These are phyloP conservation scores for Parotocinclus haroldoi DNA, from an alignment of 2,797 vertebrate species.

Conservation along the genomic window DNA sequence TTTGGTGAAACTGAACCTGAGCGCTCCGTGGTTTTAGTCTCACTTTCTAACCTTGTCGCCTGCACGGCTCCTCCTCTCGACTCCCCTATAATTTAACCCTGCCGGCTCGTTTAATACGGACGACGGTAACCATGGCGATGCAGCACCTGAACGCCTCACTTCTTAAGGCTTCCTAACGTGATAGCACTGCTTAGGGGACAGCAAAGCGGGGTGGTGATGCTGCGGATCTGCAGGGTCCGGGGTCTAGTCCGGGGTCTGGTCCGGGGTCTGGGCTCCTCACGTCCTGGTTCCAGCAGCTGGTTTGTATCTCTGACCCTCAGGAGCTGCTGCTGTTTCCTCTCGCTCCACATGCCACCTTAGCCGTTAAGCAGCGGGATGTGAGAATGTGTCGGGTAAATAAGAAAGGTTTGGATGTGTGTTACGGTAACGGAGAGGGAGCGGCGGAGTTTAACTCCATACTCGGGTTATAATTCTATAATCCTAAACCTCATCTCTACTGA, in stretches of 20 bases:
- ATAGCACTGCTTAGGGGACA: not conserved
- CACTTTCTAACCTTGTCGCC: not conserved
- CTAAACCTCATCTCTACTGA: no score
- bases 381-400: not conserved
- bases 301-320: no score
- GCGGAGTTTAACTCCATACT: not conserved
- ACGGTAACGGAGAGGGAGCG: not conserved
- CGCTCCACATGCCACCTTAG: not conserved
- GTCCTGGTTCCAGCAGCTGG: no score
- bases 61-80: no score
- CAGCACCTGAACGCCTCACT: conserved; percentile 40
- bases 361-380: not conserved
- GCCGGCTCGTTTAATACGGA: conserved; percentile 28
- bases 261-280: no score
- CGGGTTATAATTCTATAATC: no score
- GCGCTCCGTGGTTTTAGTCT: conserved; percentile 17
- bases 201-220: no score
- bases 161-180: conserved; percentile 11
- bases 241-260: no score
- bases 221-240: no score
- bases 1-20: no score
- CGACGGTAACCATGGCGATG: conserved; percentile 38
- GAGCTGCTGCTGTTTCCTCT: no score
- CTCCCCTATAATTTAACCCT: conserved; percentile 1
- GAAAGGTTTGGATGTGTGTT: not conserved